Conservation (phyloP, 2,113 vertebrate genomes). For the Tonatia bakeri region DNA sequence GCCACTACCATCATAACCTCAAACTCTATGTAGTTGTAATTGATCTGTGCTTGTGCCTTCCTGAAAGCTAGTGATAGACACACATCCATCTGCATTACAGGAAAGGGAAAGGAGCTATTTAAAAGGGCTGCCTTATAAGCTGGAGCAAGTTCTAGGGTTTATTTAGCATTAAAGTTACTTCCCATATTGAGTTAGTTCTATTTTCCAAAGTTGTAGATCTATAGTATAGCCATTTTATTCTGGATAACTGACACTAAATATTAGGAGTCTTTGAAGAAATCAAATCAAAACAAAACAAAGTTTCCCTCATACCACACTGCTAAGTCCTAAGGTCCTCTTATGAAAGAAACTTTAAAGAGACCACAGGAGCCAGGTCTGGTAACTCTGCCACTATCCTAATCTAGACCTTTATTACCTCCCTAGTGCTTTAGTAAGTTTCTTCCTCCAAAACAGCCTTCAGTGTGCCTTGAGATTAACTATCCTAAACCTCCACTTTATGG, state of each 20-base stretch:
- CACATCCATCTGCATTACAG: neutral
- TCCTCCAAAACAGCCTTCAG: neutral
- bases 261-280: neutral
- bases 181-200: neutral
- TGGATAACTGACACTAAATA: constrained; percentile 8
- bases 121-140: neutral
- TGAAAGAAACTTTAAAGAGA: neutral
- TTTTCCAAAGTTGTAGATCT: constrained; percentile 12
- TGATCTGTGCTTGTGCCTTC: neutral
- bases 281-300: constrained; percentile 6
- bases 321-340: neutral
- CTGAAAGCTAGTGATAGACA: neutral
- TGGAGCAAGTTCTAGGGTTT: neutral
- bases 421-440: neutral
- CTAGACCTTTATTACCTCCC: neutral
- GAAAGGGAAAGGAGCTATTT: neutral
- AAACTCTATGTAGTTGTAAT: neutral
- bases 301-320: neutral
- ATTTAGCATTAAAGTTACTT: constrained; percentile 20
- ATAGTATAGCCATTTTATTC: constrained; percentile 11
- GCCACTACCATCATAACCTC: neutral
- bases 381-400: neutral
- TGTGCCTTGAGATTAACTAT: neutral
- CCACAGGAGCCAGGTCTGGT: neutral
- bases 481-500: neutral